Base-by-base conservation (phyloP, 2,888 invertebrate species). In the Acronicta psi region DNA sequence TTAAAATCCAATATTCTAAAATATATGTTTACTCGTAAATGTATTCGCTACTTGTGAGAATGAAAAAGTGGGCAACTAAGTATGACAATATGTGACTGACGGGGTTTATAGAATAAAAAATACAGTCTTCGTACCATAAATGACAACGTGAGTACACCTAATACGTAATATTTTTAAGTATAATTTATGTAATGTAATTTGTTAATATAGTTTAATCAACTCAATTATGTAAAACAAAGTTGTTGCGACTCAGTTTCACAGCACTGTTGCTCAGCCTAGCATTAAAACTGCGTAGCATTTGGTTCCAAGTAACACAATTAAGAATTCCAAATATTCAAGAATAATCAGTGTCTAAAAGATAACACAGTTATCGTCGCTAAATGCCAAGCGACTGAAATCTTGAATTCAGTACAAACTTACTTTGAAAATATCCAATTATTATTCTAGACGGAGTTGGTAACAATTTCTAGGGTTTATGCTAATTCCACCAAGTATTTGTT, bases 401-500 rank as follows among this genome's bases (percentile, higher is more conserved):
- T 31, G 10, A 44, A 29, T 47, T 31, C 45, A 54, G 34, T 57
- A 49, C 61, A 62, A 69, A 60, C 49, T 52, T 16, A 59, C 37
- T 40, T 17, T 31, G 56, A 62, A 69, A 66, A 72, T 61, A 66
- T 65, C 75, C 77, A 79, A 82, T 82, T 84, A 79, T 80, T 81
- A 84, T 85, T 82, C 81, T 71, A 77, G 79, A 58, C 71, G 42
- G 68, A 72, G 74, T 77, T 78, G 65, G 71, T 75, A 85, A 86
- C 81, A 84, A 84, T 84, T 83, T 84, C 88, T 82, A 83, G 81
- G 79, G 73, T 79, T 83, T 89, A 91, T 90, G 91, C 82, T 81
- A 91, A 90, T 89, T 69, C 57, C 51, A 67, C 71, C 78, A 82
- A 84, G 87, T 86, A 86, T 88, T 89, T 83, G 81, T 76, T 78